Base-by-base conservation (phyloP, 2,888 invertebrate species). In the Mesoligia furuncula region DNA sequence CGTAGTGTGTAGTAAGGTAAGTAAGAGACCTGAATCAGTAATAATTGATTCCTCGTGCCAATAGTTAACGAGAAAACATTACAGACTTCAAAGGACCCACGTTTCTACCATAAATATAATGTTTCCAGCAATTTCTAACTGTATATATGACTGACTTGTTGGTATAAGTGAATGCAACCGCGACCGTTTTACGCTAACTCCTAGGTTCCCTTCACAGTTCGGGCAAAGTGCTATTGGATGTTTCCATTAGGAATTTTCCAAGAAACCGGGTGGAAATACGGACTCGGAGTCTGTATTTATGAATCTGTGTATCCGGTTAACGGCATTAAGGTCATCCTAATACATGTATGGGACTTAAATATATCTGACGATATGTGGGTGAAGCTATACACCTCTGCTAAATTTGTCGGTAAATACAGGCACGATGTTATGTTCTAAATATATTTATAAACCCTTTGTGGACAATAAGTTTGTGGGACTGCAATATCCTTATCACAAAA, bases 401-500 rank as follows among this genome's bases (percentile, higher is more conserved):
- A n/a, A 15, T 20, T n/a, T 7, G 13, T 31, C 20, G 9, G 9
- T 1, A 2, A 11, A 75, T n/a, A 59, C 6, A 20, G 20, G 20
- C 13, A 20, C n/a, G 31, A n/a, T 20, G 15, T 27, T 74, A 57
- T 59, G 15, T 61, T 72, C 7, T 27, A 31, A 8, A 42, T 20
- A 15, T 65, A 54, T 65, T 17, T 42, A 36, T 59, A 70, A 54
- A 59, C 42, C 36, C 39, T 65, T 73, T 79, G 61, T 75, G 39
- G 27, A 54, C 68, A 68, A 70, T 62, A 76, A 85, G 75, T 85
- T 83, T 79, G 73, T 61, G 42, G 8, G 27, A 67, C 59, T 84
- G 79, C 80, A 84, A 84, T 81, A 83, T 89, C 80, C 83, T 86
- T 89, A 79, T 84, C 86, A 77, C 70, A 79, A 75, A 83, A 89